phyloP scores from a whole-genome alignment of 2,797 vertebrate genomes.

The Periophthalmus magnuspinnatus region DNA sequence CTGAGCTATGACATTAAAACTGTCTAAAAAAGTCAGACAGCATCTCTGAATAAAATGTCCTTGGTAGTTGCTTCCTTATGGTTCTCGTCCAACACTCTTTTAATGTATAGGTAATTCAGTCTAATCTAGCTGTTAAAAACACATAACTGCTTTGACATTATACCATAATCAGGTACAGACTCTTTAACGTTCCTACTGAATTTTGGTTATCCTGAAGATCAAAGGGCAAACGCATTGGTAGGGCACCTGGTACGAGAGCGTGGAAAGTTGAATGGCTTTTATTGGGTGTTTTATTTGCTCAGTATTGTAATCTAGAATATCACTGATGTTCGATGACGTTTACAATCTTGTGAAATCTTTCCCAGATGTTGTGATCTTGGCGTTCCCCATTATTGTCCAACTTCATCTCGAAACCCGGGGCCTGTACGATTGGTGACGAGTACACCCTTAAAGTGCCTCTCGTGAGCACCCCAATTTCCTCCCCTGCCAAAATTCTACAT shows the following conservation, averaged over 20 bases:
- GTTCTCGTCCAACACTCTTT: neutral
- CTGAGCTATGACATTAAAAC: neutral
- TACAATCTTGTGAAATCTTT: constrained; percentile 24
- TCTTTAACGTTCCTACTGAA: neutral
- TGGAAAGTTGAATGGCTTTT: constrained; percentile 32
- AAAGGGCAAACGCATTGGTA: constrained; percentile 31
- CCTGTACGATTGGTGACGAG: constrained; percentile 56
- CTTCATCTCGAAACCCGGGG: constrained; percentile 34
- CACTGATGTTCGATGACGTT: constrained; percentile 21
- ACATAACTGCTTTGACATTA: neutral
- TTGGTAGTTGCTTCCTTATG: neutral
- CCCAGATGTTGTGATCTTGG: constrained; percentile 36
- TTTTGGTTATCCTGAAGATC: neutral
- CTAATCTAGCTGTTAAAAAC: neutral
- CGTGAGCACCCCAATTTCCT: constrained; percentile 54
- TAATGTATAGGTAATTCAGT: neutral
- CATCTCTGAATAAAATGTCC: neutral
- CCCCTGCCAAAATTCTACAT: constrained; percentile 49
- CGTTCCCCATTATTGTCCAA: constrained; percentile 32
- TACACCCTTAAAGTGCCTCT: constrained; percentile 72
- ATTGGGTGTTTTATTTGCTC: constrained; percentile 27
- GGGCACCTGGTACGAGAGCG: constrained; percentile 35
- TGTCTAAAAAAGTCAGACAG: too few relatives aligned
- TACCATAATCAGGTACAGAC: neutral
- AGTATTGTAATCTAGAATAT: constrained; percentile 13